phyloP scores from a whole-genome alignment of 2,113 vertebrate species.

The Indri indri region DNA sequence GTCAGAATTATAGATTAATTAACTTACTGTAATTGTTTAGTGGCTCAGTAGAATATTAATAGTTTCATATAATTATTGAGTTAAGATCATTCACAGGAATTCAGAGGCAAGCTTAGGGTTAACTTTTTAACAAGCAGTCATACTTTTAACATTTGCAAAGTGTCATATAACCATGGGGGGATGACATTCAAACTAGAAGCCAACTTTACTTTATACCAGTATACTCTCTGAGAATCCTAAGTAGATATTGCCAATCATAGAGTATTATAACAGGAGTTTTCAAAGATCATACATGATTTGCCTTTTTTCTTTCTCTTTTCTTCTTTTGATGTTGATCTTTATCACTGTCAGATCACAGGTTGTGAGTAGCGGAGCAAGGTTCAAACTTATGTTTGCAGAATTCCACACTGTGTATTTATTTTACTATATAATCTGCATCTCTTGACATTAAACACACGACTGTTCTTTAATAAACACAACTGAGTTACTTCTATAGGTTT shows the following conservation, averaged over 20 bases:
- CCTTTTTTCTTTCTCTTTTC: background rate
- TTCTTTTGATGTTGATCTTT: background rate
- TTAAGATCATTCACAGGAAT: background rate
- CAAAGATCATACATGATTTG: background rate
- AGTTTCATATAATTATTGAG: background rate
- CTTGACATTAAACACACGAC: background rate
- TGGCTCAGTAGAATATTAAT: background rate
- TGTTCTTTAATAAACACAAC: background rate
- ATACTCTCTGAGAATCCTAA: background rate
- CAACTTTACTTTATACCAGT: background rate
- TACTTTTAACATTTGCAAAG: constrained; percentile 48
- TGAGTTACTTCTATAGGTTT: background rate
- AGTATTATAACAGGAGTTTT: background rate
- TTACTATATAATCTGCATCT: background rate
- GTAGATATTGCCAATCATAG: background rate
- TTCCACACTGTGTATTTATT: background rate
- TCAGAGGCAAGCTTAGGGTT: background rate
- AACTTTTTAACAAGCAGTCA: constrained; percentile 27
- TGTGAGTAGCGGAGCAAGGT: background rate
- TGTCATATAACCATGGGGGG: constrained; percentile 16
- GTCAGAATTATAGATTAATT: background rate
- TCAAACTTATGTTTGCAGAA: background rate
- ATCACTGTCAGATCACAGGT: background rate
- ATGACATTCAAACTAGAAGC: background rate
- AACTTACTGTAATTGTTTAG: background rate